Conservation (phyloP, 2,113 vertebrate species). For the Opisthocomus hoazin region DNA sequence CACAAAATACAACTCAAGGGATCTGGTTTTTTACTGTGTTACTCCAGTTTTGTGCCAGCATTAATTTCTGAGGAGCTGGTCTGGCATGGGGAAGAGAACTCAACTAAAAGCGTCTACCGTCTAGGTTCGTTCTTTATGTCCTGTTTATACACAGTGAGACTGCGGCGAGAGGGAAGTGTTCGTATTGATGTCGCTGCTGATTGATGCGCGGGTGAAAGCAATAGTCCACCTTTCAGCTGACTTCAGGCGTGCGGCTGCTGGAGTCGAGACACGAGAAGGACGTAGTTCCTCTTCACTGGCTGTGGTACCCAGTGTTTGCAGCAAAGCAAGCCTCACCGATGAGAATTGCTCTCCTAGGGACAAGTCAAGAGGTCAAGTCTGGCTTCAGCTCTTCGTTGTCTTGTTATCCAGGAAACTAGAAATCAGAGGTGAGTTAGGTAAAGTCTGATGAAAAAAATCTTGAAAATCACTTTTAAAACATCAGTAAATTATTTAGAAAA, state of each 20-base stretch:
- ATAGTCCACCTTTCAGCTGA: background rate
- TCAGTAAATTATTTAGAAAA: background rate
- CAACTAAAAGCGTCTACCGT: background rate
- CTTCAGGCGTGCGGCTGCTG: background rate
- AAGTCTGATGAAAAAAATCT: background rate
- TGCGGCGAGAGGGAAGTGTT: background rate
- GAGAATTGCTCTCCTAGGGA: background rate
- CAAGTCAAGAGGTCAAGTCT: background rate
- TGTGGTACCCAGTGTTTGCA: background rate
- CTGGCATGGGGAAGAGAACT: background rate
- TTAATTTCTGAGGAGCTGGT: background rate
- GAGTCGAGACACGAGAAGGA: background rate
- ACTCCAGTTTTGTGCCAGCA: background rate
- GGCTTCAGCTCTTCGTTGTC: background rate
- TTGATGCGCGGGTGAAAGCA: background rate
- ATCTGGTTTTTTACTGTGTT: background rate
- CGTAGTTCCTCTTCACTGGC: background rate
- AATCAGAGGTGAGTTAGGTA: background rate
- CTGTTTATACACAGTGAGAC: background rate
- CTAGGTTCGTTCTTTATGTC: background rate
- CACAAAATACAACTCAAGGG: background rate
- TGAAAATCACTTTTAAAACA: background rate
- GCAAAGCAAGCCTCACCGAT: background rate
- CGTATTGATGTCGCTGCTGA: accelerated
- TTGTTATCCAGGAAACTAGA: background rate